Evolutionary conservation across 2,113 vertebrate species (phyloP), one percentile per base, ranked within the genome.

Genomic region (Podarcis cretensis): DNA sequence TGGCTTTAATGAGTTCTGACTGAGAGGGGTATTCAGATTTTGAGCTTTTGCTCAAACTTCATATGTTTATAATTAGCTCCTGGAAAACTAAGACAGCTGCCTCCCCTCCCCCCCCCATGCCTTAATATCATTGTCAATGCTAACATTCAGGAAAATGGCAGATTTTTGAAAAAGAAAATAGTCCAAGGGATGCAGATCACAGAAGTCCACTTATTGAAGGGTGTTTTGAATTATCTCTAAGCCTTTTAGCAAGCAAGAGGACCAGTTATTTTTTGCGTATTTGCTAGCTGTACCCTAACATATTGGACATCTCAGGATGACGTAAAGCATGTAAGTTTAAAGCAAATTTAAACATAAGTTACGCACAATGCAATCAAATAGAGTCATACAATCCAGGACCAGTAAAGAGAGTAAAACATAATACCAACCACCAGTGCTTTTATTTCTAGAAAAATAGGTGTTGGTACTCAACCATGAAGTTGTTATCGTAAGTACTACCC

Each of bases 31-130:
- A 79, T 97, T 95, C 95, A 95, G 94, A 93, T 96, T 93, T 86
- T 87, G 90, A 89, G 90, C 93, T 93, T 96, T 90, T 86, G 84
- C 89, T 90, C 78, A 94, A 91, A 92, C 81, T 54, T 93, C 95
- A 95, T 95, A 95, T 97, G 93, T 92, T 96, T 96, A 25, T 93
- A 96, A 96, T 96, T 95, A 96, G 91, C 88, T 81, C 89, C 85
- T 94, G 91, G 89, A 93, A 95, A 94, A 88, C 81, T 83, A 37
- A 20, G 48, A 75, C 86, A 20, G 57, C 68, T 94, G 89, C 92
- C 94, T 91, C 94, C 85, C 66, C 59, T 5, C 59, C 59, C 48
- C 48, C 9, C 48, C 10, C 48, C 48, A 54, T 54, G 48, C 48
- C 48, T 8, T 54, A 5, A 0, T 91, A 80, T 88, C 63, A 35